Evolutionary conservation across 1,140 invertebrate species (phyloP), one percentile per base, ranked within the genome.

Genomic region (Drosophila nebulosa): DNA sequence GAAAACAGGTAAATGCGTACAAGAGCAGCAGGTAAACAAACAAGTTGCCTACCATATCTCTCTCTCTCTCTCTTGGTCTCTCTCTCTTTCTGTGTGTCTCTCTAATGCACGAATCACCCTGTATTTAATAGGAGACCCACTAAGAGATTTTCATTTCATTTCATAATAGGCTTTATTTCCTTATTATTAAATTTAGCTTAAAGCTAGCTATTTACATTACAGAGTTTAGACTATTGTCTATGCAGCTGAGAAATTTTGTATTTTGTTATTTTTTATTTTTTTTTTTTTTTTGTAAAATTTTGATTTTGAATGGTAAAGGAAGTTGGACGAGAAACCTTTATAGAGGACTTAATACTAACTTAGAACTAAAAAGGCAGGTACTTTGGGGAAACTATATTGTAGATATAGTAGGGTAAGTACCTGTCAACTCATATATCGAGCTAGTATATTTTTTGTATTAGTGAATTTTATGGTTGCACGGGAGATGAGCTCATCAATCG

Each of bases 21-120:
- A 55, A 30, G 24, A 55, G 52, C 52, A 57, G 69, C 80, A 84
- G 80, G 76, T 84, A 84, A 85, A 64, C 79, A 84, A 85, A 64
- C 79, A 59, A 61, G 57, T 70, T 64, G 61, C 16, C 12, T 26
- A 4, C 9, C 4, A 6, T 1, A 16, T 5, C 6, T 21, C 52
- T 18, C 36, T 16, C 51, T 32, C 39, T 1, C 21, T 46, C 51
- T 21, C 18, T 63, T 21, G 35, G 35, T 9, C 16, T 6, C 30
- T 2, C 30, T 32, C 32, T 35, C 18, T 61, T 51, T 30, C 30
- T 27, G 30, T n/a, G n/a, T n/a, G n/a, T n/a, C n/a, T n/a, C n/a
- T 22, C 46, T 50, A 56, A 26, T 59, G 62, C 5, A 3, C 35
- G 39, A 46, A n/a, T 18, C 80, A 80, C 80, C 80, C 77, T 85